Base-by-base conservation (phyloP, 2,797 vertebrate genomes). In the Rhodeus uyekii region DNA sequence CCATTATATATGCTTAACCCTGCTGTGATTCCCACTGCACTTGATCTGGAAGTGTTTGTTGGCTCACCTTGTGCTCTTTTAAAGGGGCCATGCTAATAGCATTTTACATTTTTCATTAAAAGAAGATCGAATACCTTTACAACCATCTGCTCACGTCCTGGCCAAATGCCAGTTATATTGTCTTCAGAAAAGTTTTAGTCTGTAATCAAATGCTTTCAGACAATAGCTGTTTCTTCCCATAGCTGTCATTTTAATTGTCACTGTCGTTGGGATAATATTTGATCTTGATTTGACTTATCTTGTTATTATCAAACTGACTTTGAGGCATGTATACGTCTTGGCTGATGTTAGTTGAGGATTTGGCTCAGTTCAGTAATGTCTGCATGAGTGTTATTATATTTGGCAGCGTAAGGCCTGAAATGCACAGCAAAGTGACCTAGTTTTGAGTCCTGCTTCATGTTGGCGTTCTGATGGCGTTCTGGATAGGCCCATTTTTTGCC, bases 311-410 rank as follows among this genome's bases (percentile, higher is more conserved):
- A 61, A 48, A 50, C 29, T 39, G 22, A 67, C 71, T 72, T 22
- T 53, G 39, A 82, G 69, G 74, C 74, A 71, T 50, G 61, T 81
- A 29, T 64, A 19, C 22, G 5, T 85, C 64, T 82, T 79, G 75
- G 48, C 81, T 46, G 48, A 81, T 38, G 36, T 48, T 38, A 68
- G 60, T 55, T 1, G 4, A 63, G 34, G 46, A 55, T 67, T 82
- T 76, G 48, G 24, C 61, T 42, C 14, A 29, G 61, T 75, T 75
- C 63, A 64, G 34, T 83, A 46, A 78, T 61, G 67, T 81, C 80
- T 83, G 24, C 65, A 29, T 75, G 79, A 85, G 83, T 38, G 38
- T 18, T 71, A 16, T 46, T 69, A 27, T 82, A 76, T 85, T 84
- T 79, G 73, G 69, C 71, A 60, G 79, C 5, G 12, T 22, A 48